A percentile compares a stretch with the other conserved stretches of the same genome.
These are phyloP conservation scores for Ctenoplectra terminalis DNA, from an alignment of 1,140 invertebrate genomes.

Conservation along the genomic window DNA sequence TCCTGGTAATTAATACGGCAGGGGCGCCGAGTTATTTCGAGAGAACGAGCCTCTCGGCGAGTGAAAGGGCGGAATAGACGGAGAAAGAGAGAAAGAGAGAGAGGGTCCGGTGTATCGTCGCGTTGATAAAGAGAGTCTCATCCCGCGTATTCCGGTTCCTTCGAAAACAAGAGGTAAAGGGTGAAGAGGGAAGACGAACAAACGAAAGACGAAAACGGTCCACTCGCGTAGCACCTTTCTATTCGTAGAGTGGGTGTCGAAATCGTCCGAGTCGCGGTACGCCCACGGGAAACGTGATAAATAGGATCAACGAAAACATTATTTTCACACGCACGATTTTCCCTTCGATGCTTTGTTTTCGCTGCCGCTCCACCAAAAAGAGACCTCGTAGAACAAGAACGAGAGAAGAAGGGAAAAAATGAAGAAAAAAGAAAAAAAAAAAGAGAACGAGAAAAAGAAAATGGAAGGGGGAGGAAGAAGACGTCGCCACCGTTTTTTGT, in stretches of 20 bases:
- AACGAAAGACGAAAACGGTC: not conserved
- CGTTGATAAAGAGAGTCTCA: constrained; percentile 54
- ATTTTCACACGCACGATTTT: constrained; percentile 53
- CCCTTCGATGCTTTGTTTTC: constrained; percentile 27
- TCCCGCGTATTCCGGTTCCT: constrained; percentile 40
- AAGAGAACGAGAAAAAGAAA: not conserved
- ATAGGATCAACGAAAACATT: constrained; percentile 62
- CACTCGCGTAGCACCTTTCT: constrained; percentile 49
- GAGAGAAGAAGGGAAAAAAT: not conserved
- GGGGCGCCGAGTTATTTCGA: constrained; percentile 75
- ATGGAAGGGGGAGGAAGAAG: not conserved
- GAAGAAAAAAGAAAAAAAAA: not conserved
- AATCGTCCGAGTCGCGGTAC: constrained; percentile 41
- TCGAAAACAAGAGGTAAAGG: not conserved
- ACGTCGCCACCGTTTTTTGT: constrained; percentile 25
- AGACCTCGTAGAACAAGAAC: too few species aligned
- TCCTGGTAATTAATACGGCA: constrained; percentile 77
- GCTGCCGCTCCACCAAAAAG: too few species aligned
- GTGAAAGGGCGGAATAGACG: not conserved
- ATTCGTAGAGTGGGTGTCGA: constrained; percentile 66
- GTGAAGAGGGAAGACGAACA: not conserved
- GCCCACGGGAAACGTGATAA: constrained; percentile 59
- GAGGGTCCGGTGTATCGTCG: constrained; percentile 25
- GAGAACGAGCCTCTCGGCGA: constrained; percentile 41
- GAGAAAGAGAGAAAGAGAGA: not conserved